A percentile compares a stretch with the other conserved stretches of the same genome.
Evolutionary conservation across 2,113 vertebrate species (phyloP).

Genomic region (Platysteira castanea): DNA sequence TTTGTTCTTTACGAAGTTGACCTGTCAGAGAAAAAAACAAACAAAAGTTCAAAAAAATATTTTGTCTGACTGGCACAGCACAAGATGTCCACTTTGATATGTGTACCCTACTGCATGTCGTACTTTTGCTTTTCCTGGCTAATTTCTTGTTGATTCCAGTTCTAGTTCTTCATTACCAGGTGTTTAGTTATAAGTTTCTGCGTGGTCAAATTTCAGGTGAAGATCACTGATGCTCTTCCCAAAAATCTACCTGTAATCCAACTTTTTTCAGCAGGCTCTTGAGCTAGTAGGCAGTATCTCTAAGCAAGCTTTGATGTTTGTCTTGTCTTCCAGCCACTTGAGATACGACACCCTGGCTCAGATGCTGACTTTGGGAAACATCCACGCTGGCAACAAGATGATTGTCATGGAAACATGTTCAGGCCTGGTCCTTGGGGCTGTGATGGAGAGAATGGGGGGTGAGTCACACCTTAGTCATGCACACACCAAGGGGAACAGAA

Average conservation of each 20-base stretch:
- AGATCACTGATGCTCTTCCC: background rate
- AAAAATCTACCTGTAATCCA: background rate
- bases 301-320: background rate
- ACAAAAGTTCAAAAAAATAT: background rate
- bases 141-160: background rate
- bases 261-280: background rate
- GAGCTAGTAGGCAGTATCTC: background rate
- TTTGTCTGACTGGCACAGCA: background rate
- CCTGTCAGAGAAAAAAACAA: background rate
- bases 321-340: slow-evolving; percentile 80
- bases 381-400: slow-evolving; percentile 92
- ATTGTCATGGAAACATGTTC: slow-evolving; percentile 93
- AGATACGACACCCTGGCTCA: slow-evolving; percentile 92
- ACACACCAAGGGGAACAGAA: background rate
- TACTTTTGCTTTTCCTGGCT: background rate
- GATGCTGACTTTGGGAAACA: slow-evolving; percentile 90
- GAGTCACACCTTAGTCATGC: background rate
- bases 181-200: background rate
- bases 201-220: background rate
- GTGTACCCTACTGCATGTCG: background rate
- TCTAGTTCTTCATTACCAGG: background rate
- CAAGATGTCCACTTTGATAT: background rate
- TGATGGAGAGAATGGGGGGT: slow-evolving; percentile 98
- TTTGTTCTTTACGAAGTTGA: background rate
- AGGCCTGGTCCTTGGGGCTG: slow-evolving; percentile 88